Base-by-base conservation (phyloP, 2,797 vertebrate species). In the Clarias laeviceps region DNA sequence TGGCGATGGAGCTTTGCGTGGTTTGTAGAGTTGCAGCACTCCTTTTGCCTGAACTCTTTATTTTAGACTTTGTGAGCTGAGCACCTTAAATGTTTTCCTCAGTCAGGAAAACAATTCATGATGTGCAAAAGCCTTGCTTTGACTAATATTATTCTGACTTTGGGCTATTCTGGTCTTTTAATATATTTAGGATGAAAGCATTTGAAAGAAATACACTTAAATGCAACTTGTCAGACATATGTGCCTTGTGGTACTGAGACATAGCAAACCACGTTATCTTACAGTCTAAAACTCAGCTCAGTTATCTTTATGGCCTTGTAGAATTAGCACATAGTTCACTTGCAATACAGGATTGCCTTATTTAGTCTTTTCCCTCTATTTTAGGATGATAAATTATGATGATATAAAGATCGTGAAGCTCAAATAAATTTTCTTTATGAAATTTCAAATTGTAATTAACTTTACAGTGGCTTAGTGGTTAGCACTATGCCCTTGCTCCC, bases 1-100 rank as follows among this genome's bases (percentile, higher is more conserved):
- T 86, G 80, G 80, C 37, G 50, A 74, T 69, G 18, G 29, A 80
- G 29, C 50, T 81, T 80, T 81, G 40, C 11, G 5, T 37, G 64
- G 24, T 65, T 84, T 84, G 54, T 24, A 27, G 18, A 66, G 61
- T 45, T 78, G 64, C 32, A 78, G n/a, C 57, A 80, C 72, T 66
- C 59, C 77, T 29, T 34, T 20, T 61, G 61, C 40, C 59, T 84
- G 61, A 59, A 76, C 79, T 40, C 20, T 77, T 77, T 57, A 64
- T 34, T 81, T 69, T 24, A 81, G 24, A 24, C 27, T 73, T 73
- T 37, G 20, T 79, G 65, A 79, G 40, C 37, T 77, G 37, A 20
- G 27, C 20, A 78, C 73, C 54, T 82, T n/a, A 27, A 61, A 61
- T 17, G 15, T 62, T 73, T 73, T 27, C 34, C 70, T 50, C 34